A percentile compares a stretch with the other conserved stretches of the same genome.
Evolutionary conservation across 2,113 vertebrate genomes (phyloP).

Genomic region (Epinephelus fuscoguttatus): DNA sequence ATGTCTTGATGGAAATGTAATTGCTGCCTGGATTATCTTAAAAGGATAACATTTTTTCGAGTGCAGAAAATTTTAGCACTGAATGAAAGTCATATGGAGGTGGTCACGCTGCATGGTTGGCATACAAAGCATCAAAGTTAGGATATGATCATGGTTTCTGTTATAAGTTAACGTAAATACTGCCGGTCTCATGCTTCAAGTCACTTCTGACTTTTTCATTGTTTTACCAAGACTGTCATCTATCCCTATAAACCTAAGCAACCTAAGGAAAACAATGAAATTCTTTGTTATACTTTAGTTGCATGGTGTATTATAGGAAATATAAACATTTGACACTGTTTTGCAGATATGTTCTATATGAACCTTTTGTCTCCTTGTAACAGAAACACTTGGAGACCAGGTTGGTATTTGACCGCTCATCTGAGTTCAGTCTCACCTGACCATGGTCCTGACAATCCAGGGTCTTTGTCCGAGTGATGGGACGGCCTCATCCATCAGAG

Average conservation of each 20-base stretch:
- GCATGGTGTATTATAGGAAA: background rate
- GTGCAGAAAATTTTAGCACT: background rate
- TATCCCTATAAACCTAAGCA: background rate
- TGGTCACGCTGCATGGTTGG: background rate
- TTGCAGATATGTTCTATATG: background rate
- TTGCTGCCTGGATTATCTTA: constrained; percentile 12
- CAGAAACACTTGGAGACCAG: background rate
- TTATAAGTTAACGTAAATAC: constrained; percentile 1
- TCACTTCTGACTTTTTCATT: background rate
- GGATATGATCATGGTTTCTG: background rate
- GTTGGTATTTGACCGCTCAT: background rate
- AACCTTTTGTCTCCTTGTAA: background rate
- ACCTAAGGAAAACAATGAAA: background rate
- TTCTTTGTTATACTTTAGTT: background rate
- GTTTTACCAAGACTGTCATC: background rate
- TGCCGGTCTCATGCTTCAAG: background rate
- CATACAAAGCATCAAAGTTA: background rate
- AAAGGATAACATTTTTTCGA: background rate
- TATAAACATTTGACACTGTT: background rate
- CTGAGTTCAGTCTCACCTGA: constrained; percentile 85
- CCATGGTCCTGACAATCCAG: constrained; percentile 95
- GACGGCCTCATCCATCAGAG: constrained; percentile 95
- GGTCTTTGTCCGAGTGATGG: constrained; percentile 91
- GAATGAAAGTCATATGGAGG: background rate
- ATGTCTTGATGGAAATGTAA: background rate